Evolutionary conservation across 1,140 invertebrate species (phyloP), one percentile per base, ranked within the genome.

Genomic region (Megalonaias nervosa): DNA sequence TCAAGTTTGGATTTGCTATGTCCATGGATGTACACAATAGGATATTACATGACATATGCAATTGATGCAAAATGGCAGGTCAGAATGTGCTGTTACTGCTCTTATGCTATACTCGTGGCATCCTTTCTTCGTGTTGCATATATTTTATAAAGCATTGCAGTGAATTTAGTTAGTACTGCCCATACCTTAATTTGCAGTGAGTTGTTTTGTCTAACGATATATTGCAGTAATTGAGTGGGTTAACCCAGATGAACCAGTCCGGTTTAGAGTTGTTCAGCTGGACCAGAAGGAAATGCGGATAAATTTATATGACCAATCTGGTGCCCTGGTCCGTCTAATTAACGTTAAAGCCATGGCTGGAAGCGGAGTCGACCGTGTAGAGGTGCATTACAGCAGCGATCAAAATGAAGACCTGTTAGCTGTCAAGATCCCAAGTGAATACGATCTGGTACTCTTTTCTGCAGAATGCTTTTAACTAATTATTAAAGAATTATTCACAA

Each of bases 321-420:
- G 55, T 12, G 17, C 74, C 19, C 60, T 78, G 31, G 17, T 78
- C 19, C 62, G 76, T 61, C 67, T 67, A n/a, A 56, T 73, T 4
- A 71, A 78, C 60, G 31, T 78, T 13, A 11, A 48, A 12, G n/a
- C 31, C 23, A 57, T 56, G 13, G 55, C 71, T 19, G 65, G 67
- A 21, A 48, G 17, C 26, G 19, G 61, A 19, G 56, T 57, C 6
- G 60, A 71, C 21, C 13, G 38, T 12, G 38, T 78, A n/a, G 76
- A 78, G 56, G 48, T 78, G 9, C 76, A 78, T 61, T n/a, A 73
- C 26, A 73, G 71, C 16, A 78, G 65, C 65, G 76, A 78, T 61
- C 67, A 69, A 67, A 3, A 31, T 2, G 76, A 78, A 62, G 64
- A 69, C 64, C 16, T 73, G 21, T 0, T 73, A 0, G 76, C 71